Conservation (phyloP, 2,797 vertebrate genomes). For the Pangasius krempfi region DNA sequence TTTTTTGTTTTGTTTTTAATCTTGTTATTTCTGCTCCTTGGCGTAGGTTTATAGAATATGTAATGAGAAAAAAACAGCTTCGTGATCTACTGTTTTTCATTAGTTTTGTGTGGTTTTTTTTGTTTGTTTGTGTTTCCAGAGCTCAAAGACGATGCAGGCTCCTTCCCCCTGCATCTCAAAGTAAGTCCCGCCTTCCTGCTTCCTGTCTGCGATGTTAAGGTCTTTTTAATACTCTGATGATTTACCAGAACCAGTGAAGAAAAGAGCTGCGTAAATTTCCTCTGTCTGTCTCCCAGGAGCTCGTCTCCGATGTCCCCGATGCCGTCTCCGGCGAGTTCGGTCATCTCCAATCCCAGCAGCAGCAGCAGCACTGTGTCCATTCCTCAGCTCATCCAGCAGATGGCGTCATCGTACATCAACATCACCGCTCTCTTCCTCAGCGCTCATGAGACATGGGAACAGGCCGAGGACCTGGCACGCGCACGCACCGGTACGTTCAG, state of each 20-base stretch:
- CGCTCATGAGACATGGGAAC: constrained; percentile 89
- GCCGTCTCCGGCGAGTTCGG: constrained; percentile 80
- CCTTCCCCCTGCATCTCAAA: constrained; percentile 78
- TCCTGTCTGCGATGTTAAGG: neutral
- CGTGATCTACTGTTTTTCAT: neutral
- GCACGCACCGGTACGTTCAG: constrained; percentile 80
- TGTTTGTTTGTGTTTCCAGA: constrained; percentile 67
- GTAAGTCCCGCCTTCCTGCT: constrained; percentile 69
- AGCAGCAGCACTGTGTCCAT: constrained; percentile 72
- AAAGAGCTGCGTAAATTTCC: neutral
- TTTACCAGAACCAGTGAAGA: no score
- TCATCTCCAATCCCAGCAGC: constrained; percentile 67
- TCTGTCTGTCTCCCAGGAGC: constrained; percentile 67
- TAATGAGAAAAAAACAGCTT: neutral
- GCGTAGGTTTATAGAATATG: neutral
- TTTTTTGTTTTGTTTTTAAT: neutral
- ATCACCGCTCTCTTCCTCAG: constrained; percentile 87
- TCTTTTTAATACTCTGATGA: neutral
- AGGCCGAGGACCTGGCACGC: constrained; percentile 80
- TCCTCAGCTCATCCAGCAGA: constrained; percentile 80
- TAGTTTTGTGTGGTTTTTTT: neutral
- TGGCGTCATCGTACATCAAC: constrained; percentile 86
- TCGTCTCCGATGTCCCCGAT: constrained; percentile 79
- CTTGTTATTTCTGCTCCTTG: neutral
- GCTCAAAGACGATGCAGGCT: constrained; percentile 75